Evolutionary conservation across 2,888 invertebrate species (phyloP).

Genomic region (Galerucella pusilla): DNA sequence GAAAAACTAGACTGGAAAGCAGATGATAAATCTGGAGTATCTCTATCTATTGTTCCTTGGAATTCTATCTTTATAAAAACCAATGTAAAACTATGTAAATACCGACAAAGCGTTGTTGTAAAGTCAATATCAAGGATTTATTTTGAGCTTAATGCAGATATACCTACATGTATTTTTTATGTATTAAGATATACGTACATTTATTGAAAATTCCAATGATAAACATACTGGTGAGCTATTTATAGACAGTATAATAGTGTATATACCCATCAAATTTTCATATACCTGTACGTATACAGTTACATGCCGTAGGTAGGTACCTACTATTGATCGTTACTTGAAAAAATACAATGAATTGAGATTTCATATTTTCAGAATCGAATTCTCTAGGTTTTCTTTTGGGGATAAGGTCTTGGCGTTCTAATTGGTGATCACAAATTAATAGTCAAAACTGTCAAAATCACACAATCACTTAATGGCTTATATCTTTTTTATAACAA

Average conservation of each 20-base stretch:
- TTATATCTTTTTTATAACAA: too few species aligned
- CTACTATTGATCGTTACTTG: neutral
- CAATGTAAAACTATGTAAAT: neutral
- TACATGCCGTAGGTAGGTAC: neutral
- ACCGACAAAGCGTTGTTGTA: neutral
- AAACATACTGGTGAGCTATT: neutral
- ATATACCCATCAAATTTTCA: neutral
- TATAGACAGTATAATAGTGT: neutral
- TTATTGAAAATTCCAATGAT: neutral
- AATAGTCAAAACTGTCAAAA: too few species aligned
- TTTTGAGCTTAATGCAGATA: neutral
- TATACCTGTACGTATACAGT: neutral
- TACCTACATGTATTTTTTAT: neutral
- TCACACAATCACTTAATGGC: too few species aligned
- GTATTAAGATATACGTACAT: neutral
- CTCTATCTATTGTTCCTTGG: neutral
- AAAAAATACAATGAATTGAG: too few species aligned
- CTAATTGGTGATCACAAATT: too few species aligned
- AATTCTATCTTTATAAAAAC: neutral
- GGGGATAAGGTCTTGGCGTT: too few species aligned
- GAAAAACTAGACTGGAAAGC: neutral
- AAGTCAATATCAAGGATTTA: neutral
- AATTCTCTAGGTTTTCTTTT: too few species aligned
- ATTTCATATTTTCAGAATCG: too few species aligned
- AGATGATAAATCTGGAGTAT: neutral